Evolutionary conservation across 1,140 invertebrate species (phyloP), one percentile per base, ranked within the genome.

Genomic region (Cherax quadricarinatus): DNA sequence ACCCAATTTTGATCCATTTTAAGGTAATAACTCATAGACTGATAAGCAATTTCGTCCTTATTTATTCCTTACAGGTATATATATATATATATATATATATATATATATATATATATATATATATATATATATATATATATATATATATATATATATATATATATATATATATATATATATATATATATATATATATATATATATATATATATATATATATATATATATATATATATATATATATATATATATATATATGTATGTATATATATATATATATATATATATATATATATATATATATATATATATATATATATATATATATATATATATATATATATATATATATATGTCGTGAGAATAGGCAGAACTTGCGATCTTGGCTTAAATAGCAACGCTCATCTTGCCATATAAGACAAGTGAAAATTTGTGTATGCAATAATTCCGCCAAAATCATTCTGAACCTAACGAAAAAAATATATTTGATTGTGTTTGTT

Each of bases 131-230:
- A 41, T 41, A 70, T 70, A 70, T 70, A 70, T 70, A 70, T 70
- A 70, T 70, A 70, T 70, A 70, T 70, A 70, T 70, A 70, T 70
- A 70, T 70, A 70, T 70, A 70, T 70, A 70, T 70, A 70, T 70
- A 70, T 70, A 70, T 70, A 70, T 70, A 70, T 70, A 70, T 70
- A 70, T 70, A 70, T 70, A 70, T 70, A 70, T 70, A 70, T 70
- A 70, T 70, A 70, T 70, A 70, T 70, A 70, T 70, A 70, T 70
- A 70, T 70, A 70, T 70, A 70, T 70, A 70, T 70, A 70, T 70
- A 70, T 70, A 70, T 70, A 70, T 70, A 70, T 70, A 70, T 70
- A 70, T 70, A 70, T 70, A 70, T 70, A 70, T 70, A 70, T 70
- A 70, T 70, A 70, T 70, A 70, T 70, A 70, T 70, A 70, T 70